Evolutionary conservation across 2,113 vertebrate genomes (phyloP).

Genomic region (Chlorocebus sabaeus): DNA sequence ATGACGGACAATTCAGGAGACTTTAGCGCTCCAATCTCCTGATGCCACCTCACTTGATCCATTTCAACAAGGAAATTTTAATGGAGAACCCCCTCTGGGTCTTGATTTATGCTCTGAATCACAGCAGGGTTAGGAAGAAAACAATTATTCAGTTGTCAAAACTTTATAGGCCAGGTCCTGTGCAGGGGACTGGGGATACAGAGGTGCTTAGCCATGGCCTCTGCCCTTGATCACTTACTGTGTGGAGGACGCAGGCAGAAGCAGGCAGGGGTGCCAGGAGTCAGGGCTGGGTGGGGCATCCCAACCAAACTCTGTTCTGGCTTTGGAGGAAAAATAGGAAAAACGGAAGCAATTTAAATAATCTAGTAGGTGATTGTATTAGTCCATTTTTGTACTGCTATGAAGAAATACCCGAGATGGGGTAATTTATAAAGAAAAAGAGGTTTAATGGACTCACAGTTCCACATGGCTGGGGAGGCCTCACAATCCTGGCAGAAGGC

Average conservation of each 20-base stretch:
- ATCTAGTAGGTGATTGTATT: too few relatives aligned
- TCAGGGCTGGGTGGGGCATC: background rate
- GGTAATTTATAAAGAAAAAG: too few relatives aligned
- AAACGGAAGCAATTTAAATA: background rate
- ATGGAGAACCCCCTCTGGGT: background rate
- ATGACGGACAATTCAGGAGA: background rate
- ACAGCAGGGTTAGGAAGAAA: background rate
- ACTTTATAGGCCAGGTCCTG: background rate
- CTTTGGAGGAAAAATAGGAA: background rate
- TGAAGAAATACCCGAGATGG: too few relatives aligned
- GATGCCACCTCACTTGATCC: background rate
- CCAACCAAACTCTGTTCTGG: background rate
- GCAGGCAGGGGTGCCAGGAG: background rate
- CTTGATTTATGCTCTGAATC: background rate
- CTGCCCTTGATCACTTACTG: background rate
- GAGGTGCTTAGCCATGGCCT: background rate
- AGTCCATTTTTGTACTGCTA: too few relatives aligned
- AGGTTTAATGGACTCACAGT: too few relatives aligned
- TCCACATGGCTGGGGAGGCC: too few relatives aligned
- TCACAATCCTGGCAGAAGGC: too few relatives aligned
- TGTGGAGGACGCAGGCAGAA: background rate
- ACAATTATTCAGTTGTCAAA: background rate
- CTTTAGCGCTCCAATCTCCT: background rate
- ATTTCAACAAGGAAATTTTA: background rate
- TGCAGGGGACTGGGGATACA: background rate